Percentiles rank a stretch among this genome's conserved stretches.
Conservation (phyloP, 2,888 invertebrate genomes). For the Melinaea menophilus region DNA sequence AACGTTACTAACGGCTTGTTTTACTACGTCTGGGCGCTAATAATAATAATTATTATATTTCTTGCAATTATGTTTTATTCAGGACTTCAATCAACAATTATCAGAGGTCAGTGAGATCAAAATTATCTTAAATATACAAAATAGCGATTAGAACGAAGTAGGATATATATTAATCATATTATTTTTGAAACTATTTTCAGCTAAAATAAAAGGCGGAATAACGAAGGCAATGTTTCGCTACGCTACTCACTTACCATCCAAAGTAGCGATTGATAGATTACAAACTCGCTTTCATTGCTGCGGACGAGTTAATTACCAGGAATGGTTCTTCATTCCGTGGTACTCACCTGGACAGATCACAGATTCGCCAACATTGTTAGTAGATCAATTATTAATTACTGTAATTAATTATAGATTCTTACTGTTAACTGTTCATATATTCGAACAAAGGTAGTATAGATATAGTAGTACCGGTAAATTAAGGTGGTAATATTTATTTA, state of each 20-base stretch:
- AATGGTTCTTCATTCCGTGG: constrained; percentile 81
- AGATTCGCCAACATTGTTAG: constrained; percentile 46
- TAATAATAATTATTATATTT: constrained; percentile 66
- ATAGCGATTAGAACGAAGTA: background rate
- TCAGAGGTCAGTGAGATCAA: constrained; percentile 51
- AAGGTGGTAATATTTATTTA: no score
- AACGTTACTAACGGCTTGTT: constrained; percentile 68
- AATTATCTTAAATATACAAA: background rate
- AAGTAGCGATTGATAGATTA: constrained; percentile 76
- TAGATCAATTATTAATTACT: constrained; percentile 14
- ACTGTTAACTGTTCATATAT: no score
- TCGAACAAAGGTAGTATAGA: no score
- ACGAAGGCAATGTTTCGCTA: constrained; percentile 78
- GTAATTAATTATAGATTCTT: no score
- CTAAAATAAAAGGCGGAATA: constrained; percentile 76
- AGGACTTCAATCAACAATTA: constrained; percentile 68
- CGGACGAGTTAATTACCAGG: constrained; percentile 77
- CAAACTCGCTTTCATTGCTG: constrained; percentile 81
- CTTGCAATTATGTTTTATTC: constrained; percentile 71
- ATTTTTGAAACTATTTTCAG: constrained; percentile 37
- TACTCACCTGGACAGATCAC: constrained; percentile 51
- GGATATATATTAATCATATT: background rate
- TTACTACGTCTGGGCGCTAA: constrained; percentile 67
- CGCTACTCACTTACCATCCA: constrained; percentile 71
- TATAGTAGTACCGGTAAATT: no score